phyloP scores from a whole-genome alignment of 2,113 vertebrate species.

The Aldabrachelys gigantea region DNA sequence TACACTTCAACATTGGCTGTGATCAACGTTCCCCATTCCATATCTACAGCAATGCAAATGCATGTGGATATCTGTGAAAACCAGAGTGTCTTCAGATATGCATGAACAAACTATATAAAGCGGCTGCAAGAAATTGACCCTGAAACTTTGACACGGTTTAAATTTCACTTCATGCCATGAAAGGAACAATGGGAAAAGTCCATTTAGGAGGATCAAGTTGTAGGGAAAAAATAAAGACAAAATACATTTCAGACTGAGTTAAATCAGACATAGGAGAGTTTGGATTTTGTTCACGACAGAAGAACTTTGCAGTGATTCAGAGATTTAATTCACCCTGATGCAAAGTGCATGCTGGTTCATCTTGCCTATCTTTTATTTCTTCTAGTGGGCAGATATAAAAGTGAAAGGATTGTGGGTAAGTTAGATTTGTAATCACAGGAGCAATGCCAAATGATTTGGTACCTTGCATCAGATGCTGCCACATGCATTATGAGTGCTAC shows the following conservation, averaged over 20 bases:
- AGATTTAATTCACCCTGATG: background rate
- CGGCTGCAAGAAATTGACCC: background rate
- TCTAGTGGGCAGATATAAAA: background rate
- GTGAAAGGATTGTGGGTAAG: background rate
- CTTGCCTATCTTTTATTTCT: background rate
- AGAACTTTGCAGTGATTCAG: background rate
- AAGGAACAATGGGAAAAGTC: background rate
- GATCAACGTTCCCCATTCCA: background rate
- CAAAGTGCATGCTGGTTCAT: background rate
- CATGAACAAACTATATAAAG: background rate
- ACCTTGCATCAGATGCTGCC: rapidly evolving
- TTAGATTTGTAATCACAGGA: background rate
- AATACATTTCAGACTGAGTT: background rate
- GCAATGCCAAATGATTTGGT: background rate
- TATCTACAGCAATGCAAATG: background rate
- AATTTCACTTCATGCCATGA: background rate
- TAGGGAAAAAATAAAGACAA: background rate
- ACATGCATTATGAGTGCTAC: background rate
- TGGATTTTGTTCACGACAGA: background rate
- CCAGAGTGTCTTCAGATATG: background rate
- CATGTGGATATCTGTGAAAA: background rate
- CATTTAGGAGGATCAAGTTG: background rate
- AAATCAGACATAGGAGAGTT: background rate
- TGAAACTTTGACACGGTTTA: background rate
- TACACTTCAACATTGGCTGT: background rate